Evolutionary conservation across 92 coral and sea anemone species (phyloP), one percentile per base, ranked within the genome.

Genomic region (Siderastrea radians): DNA sequence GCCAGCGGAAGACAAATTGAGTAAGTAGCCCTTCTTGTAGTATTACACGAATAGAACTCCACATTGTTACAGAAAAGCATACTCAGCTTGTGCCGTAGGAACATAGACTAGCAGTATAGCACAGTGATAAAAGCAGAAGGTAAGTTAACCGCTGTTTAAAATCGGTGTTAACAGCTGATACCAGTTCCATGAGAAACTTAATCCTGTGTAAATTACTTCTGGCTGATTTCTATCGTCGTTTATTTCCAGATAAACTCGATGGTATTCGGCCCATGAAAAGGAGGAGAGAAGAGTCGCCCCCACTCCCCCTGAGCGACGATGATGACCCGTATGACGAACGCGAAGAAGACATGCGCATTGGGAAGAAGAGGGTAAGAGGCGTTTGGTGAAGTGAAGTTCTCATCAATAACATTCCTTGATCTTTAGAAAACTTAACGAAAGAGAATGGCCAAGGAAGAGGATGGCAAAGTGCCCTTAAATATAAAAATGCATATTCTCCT

Each of bases 281-380:
- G 53, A 83, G 90, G 70, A 78, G 91, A 77, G 91, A 96, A 75
- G 94, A 90, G 58, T 93, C 95, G 49, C 94, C 99, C 9, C 96
- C 99, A 46, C 67, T 87, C 49, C 80, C 80, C 44, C 87, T 91
- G 12, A 93, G 86, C 7, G 96, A 90, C 77, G 93, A 95, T 26
- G 99, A 98, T 64, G 99, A 98, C 69, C 99, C 99, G 5, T 98
- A 98, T 65, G 99, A 98, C 63, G 99, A 98, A 92, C 93, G 98
- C 68, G 99, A 95, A 72, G 99, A 98, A 81, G 99, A 98, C 92
- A 98, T 98, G 99, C 91, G 99, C 79, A 96, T 98, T 58, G 99
- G 99, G 52, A 98, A 98, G 91, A 98, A 98, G 79, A 80, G 99
- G 95, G 99, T 98, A 74, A 43, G 95, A 13, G 44, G 47, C 7